Percentiles rank a stretch among this genome's conserved stretches.
Evolutionary conservation across 2,888 invertebrate species (phyloP).

Genomic region (Spicauda simplicius): DNA sequence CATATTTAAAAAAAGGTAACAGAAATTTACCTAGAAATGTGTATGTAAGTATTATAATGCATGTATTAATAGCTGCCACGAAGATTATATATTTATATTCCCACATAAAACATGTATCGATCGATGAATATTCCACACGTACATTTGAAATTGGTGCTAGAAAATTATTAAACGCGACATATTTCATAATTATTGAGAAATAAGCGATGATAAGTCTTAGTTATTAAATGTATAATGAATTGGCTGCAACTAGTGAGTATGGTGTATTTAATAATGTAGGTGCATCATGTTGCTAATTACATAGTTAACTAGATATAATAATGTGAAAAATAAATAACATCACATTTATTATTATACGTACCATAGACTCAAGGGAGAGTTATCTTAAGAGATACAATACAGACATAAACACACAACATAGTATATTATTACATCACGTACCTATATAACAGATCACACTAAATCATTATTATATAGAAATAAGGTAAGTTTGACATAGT

Average conservation of each 20-base stretch:
- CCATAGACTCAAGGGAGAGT: background rate
- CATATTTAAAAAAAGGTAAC: slow-evolving; percentile 51
- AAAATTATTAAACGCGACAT: slow-evolving; percentile 19
- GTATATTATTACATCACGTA: background rate
- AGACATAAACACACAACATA: background rate
- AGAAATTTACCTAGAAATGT: slow-evolving; percentile 68
- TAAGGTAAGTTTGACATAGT: no score
- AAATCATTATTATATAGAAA: no score
- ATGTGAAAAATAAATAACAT: background rate
- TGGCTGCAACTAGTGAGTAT: background rate
- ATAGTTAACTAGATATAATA: background rate
- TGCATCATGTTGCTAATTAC: background rate
- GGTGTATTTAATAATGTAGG: background rate
- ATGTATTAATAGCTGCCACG: slow-evolving; percentile 79
- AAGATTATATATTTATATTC: slow-evolving; percentile 60
- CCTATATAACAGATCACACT: no score
- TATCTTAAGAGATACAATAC: background rate
- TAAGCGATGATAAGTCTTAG: background rate
- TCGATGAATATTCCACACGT: slow-evolving; percentile 44
- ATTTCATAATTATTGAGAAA: background rate
- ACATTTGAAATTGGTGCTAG: slow-evolving; percentile 74
- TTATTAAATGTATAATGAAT: background rate
- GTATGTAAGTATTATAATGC: slow-evolving; percentile 68
- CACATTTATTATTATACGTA: background rate
- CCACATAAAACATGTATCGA: slow-evolving; percentile 44